Percentiles rank a stretch among this genome's conserved stretches.
These are phyloP conservation scores for Danio kyathit DNA, from an alignment of 2,797 vertebrate species.

Conservation along the genomic window DNA sequence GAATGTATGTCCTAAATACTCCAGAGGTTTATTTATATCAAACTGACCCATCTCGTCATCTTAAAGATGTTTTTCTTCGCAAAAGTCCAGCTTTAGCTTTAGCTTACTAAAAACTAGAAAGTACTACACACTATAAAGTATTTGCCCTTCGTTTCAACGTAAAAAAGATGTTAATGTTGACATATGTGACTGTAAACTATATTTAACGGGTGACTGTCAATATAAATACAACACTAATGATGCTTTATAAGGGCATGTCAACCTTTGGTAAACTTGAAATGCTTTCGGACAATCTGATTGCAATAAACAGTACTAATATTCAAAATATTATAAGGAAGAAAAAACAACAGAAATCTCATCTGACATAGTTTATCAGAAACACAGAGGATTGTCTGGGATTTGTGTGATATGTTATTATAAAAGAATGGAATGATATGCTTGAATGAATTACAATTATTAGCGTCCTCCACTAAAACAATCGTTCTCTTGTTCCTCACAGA, in stretches of 20 bases:
- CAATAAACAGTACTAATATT: constrained; percentile 1
- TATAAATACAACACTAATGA: constrained; percentile 38
- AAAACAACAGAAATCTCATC: constrained; percentile 56
- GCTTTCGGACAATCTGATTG: neutral
- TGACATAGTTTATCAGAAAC: constrained; percentile 75
- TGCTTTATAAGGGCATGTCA: constrained; percentile 49
- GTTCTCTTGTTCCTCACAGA: neutral
- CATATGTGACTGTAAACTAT: constrained; percentile 17
- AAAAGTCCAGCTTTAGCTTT: constrained; percentile 94
- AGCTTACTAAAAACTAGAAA: neutral
- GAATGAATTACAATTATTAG: constrained; percentile 16
- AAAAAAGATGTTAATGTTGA: constrained; percentile 23
- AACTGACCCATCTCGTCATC: constrained; percentile 18
- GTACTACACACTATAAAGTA: constrained; percentile 15
- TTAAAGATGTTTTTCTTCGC: constrained; percentile 70
- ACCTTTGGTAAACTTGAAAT: constrained; percentile 65
- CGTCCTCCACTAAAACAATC: constrained; percentile 24
- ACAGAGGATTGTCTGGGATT: constrained; percentile 69
- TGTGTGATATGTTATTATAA: constrained; percentile 75
- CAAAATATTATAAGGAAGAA: neutral
- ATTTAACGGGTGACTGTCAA: constrained; percentile 27
- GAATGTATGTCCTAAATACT: constrained; percentile 46
- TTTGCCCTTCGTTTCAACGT: constrained; percentile 36
- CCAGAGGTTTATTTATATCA: constrained; percentile 24
- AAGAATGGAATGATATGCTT: constrained; percentile 61